A percentile compares a stretch with the other conserved stretches of the same genome.
phyloP scores from a whole-genome alignment of 2,797 vertebrate species.

The Trachurus trachurus region DNA sequence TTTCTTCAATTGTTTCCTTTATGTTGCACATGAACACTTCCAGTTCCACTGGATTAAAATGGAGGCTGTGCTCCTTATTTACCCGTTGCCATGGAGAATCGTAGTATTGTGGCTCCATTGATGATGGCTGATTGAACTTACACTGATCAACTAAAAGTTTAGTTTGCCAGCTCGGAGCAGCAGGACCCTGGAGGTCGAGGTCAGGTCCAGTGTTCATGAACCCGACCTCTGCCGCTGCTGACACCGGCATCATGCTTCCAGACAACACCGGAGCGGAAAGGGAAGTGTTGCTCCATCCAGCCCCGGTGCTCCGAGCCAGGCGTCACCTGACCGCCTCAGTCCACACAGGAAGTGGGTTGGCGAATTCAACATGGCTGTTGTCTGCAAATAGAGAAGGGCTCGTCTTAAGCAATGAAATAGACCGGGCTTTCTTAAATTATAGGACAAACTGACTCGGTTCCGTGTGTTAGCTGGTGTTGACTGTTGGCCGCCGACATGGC shows the following conservation, averaged over 20 bases:
- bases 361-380: constrained; percentile 81
- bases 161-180: not conserved
- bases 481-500: constrained; percentile 86
- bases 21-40: too few species aligned
- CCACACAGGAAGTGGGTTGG: constrained; percentile 76
- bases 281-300: not conserved
- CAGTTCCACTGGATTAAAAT: not conserved
- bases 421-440: constrained; percentile 7
- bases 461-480: constrained; percentile 25
- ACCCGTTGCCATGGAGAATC: not conserved
- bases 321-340: constrained; percentile 70
- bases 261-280: not conserved
- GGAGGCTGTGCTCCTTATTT: not conserved
- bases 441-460: constrained; percentile 11
- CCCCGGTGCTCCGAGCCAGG: not conserved
- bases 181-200: not conserved
- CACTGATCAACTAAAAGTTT: too few species aligned
- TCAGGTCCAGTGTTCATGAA: too few species aligned
- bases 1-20: too few species aligned
- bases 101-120: not conserved
- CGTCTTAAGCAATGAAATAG: constrained; percentile 66
- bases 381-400: constrained; percentile 66
- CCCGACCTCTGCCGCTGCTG: not conserved
- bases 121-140: not conserved
- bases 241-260: not conserved